phyloP scores from a whole-genome alignment of 2,888 invertebrate species.

The Omphaloscelis lunosa region DNA sequence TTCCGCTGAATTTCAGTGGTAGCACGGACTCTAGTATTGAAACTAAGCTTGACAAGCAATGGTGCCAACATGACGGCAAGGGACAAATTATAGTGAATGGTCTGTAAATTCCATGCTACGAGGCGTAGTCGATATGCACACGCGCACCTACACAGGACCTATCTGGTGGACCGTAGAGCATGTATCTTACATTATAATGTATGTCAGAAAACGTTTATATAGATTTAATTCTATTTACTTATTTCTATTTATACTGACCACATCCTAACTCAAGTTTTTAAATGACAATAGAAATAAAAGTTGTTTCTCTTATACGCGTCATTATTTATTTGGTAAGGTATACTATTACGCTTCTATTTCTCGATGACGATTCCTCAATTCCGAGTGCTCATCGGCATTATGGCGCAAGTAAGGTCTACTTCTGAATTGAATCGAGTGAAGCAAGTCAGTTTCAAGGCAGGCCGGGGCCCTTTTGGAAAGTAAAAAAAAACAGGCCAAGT shows the following conservation, averaged over 20 bases:
- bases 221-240: not conserved
- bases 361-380: not conserved
- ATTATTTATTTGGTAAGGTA: slow-evolving; percentile 41
- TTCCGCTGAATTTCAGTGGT: no score
- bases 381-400: not conserved
- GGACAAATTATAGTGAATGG: no score
- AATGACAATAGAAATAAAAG: slow-evolving; percentile 41
- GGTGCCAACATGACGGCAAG: no score
- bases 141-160: not conserved
- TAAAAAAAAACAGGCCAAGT: not conserved
- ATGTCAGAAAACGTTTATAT: slow-evolving; percentile 16
- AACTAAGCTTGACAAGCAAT: no score
- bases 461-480: not conserved
- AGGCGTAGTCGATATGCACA: not conserved
- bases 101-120: no score
- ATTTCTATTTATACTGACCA: slow-evolving; percentile 32
- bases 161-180: not conserved
- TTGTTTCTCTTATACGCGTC: slow-evolving; percentile 24
- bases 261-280: slow-evolving; percentile 8
- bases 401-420: not conserved
- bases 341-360: not conserved
- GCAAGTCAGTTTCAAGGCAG: not conserved
- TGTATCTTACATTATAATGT: not conserved
- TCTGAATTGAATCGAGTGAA: not conserved
- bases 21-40: no score